Evolutionary conservation across 30 jellyfish, hydroid and myxozoan species (phyloP).

Genomic region (Clytia hemisphaerica): DNA sequence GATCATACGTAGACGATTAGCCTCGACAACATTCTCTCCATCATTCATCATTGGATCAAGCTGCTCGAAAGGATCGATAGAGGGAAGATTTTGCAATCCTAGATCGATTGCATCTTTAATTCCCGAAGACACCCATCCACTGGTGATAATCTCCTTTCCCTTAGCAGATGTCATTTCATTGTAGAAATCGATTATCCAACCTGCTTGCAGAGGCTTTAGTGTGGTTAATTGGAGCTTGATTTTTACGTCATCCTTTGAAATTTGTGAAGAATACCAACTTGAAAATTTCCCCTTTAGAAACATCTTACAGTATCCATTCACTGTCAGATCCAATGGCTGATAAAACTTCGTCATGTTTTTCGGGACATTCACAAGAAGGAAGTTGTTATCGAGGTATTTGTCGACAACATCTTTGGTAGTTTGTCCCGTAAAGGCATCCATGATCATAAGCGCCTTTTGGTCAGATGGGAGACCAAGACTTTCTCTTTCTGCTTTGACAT

Average conservation of each 20-base stretch:
- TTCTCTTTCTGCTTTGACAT: not conserved
- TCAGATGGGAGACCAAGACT: no score
- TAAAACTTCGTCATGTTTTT: no score
- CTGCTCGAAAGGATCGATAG: not conserved
- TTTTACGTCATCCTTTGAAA: not conserved
- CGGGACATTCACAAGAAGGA: no score
- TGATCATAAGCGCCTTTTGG: no score
- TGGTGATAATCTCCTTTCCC: not conserved
- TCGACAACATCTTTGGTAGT: no score
- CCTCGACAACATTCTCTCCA: not conserved
- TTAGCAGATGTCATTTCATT: not conserved
- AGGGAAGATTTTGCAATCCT: not conserved
- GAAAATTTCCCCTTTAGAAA: no score
- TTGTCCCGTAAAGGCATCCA: no score
- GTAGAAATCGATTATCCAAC: not conserved
- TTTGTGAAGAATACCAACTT: not conserved
- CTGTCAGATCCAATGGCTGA: no score
- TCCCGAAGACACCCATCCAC: conserved; percentile 2
- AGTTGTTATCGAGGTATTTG: no score
- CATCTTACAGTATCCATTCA: no score
- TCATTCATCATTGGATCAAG: conserved; percentile 18
- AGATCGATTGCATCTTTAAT: not conserved
- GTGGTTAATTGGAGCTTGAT: not conserved
- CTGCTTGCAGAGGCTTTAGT: not conserved
- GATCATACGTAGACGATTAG: conserved; percentile 5